phyloP scores from a whole-genome alignment of 2,113 vertebrate genomes.

The Henicopernis longicauda region DNA sequence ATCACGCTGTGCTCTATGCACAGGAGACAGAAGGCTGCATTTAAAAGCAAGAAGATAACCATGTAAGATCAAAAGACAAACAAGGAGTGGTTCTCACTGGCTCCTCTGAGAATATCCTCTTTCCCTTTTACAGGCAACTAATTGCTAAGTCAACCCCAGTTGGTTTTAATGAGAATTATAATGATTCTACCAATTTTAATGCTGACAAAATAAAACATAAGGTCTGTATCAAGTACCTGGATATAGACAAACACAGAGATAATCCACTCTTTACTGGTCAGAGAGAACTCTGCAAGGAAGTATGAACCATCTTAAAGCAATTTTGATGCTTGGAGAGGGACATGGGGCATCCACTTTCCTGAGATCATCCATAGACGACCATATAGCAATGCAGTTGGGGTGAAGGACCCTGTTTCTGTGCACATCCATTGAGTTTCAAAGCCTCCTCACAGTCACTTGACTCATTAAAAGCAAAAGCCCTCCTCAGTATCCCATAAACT shows the following conservation, averaged over 20 bases:
- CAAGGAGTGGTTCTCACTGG: neutral
- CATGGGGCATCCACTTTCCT: neutral
- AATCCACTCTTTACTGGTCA: neutral
- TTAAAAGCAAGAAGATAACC: neutral
- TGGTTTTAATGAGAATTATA: constrained; percentile 17
- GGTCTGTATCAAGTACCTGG: neutral
- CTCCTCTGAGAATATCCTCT: constrained; percentile 16
- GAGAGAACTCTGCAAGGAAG: neutral
- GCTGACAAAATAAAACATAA: neutral
- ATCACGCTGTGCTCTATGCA: neutral
- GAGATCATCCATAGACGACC: neutral
- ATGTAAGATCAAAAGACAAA: constrained; percentile 32
- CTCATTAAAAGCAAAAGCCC: neutral
- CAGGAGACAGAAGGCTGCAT: neutral
- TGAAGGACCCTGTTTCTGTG: neutral
- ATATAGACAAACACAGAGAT: neutral
- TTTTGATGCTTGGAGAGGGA: neutral
- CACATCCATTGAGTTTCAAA: neutral
- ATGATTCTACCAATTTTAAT: neutral
- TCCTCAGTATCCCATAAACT: neutral
- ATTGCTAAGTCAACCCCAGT: neutral
- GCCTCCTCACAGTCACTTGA: neutral
- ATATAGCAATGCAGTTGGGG: neutral
- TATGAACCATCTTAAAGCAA: neutral
- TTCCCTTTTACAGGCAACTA: constrained; percentile 1